These are phyloP conservation scores for Otocyon megalotis DNA, from an alignment of 2,113 vertebrate species.

Conservation along the genomic window DNA sequence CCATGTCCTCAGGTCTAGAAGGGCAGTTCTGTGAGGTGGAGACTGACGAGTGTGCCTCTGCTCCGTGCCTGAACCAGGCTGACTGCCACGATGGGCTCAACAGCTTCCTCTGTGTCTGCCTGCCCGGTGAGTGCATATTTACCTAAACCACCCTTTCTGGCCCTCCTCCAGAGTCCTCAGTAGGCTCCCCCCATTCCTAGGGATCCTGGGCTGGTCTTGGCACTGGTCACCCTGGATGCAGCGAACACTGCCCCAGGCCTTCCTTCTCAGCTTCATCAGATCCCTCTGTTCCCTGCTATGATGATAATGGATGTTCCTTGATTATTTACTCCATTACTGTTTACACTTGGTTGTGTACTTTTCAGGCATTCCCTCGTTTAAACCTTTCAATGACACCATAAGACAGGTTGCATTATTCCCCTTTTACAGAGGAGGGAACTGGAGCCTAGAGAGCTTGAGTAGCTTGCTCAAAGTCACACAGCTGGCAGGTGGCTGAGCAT, in stretches of 20 bases:
- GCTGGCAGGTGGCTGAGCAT: not conserved
- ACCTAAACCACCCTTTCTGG: not conserved
- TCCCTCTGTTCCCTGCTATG: not conserved
- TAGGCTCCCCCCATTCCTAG: not conserved
- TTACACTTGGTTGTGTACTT: not conserved
- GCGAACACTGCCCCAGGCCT: not conserved
- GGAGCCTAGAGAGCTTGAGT: not conserved
- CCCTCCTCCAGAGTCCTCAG: not conserved
- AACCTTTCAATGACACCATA: not conserved
- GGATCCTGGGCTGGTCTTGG: not conserved
- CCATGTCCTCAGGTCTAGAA: constrained; percentile 71
- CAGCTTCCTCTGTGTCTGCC: constrained; percentile 75
- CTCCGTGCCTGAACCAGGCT: constrained; percentile 82
- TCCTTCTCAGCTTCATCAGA: not conserved
- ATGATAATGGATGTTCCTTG: not conserved
- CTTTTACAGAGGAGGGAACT: not conserved
- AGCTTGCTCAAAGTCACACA: not conserved
- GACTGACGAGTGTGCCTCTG: constrained; percentile 73
- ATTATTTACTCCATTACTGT: not conserved
- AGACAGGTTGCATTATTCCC: not conserved
- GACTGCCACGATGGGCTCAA: constrained; percentile 65
- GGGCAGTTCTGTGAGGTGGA: constrained; percentile 80
- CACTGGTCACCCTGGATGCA: not conserved
- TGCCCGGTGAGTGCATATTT: constrained; percentile 64
- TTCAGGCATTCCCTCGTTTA: not conserved